Percentiles rank a stretch among this genome's conserved stretches.
phyloP scores from a whole-genome alignment of 2,113 vertebrate genomes.

The Trematomus loennbergii region DNA sequence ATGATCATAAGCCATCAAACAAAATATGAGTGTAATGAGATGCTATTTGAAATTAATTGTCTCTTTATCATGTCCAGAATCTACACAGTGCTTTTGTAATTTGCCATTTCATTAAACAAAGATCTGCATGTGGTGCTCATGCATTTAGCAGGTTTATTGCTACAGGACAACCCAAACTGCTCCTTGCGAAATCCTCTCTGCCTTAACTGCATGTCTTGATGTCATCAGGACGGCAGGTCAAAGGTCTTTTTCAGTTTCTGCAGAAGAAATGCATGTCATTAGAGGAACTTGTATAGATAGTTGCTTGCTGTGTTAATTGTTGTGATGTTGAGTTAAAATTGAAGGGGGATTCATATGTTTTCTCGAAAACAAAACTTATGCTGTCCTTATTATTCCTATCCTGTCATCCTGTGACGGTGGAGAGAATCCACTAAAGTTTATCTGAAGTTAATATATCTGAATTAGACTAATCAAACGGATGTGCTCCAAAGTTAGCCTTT shows the following conservation, averaged over 20 bases:
- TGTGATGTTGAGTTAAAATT: background rate
- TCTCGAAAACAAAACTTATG: background rate
- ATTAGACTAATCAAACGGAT: too few species aligned
- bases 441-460: too few species aligned
- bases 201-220: background rate
- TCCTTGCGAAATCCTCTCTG: background rate
- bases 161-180: background rate
- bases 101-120: background rate
- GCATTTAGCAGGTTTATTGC: slow-evolving; percentile 32
- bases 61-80: background rate
- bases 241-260: slow-evolving; percentile 26
- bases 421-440: too few species aligned
- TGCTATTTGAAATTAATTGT: background rate
- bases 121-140: background rate
- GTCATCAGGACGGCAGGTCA: background rate
- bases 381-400: too few species aligned
- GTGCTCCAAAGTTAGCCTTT: too few species aligned
- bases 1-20: background rate
- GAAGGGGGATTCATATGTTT: background rate
- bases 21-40: background rate
- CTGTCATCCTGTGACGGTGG: too few species aligned
- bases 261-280: background rate
- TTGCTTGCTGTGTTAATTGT: background rate
- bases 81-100: too few species aligned
- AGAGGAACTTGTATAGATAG: background rate